phyloP scores from a whole-genome alignment of 2,797 vertebrate species.

The Amniataba percoides region DNA sequence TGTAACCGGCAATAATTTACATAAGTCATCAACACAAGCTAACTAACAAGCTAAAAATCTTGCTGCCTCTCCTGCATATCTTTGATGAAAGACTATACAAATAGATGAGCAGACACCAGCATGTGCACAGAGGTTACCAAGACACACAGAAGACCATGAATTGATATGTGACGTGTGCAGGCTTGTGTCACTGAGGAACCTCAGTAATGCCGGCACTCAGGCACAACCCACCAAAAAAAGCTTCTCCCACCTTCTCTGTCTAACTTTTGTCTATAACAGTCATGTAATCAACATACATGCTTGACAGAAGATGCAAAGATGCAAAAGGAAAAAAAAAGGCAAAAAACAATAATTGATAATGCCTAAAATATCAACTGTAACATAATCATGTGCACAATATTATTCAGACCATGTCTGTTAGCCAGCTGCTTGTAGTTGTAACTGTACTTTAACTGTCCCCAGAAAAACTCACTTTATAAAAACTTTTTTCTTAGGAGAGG shows the following conservation, averaged over 20 bases:
- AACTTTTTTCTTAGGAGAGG: not conserved
- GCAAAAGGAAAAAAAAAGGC: not conserved
- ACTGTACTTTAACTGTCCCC: not conserved
- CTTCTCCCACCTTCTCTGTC: constrained; percentile 4
- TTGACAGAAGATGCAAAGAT: not conserved
- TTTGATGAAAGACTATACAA: constrained; percentile 21
- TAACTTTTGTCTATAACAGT: constrained; percentile 8
- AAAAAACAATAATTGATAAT: not conserved
- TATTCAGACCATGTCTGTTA: too few relatives aligned
- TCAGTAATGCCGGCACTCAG: constrained; percentile 14
- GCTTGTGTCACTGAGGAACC: constrained; percentile 7
- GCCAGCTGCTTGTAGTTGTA: not conserved
- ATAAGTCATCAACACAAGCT: constrained; percentile 39
- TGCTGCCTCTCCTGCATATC: constrained; percentile 3
- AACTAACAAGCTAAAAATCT: constrained; percentile 30
- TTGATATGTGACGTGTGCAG: constrained; percentile 12
- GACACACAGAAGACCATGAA: constrained; percentile 25
- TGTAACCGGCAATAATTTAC: constrained; percentile 44
- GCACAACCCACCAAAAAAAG: constrained; percentile 9
- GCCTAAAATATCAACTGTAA: too few relatives aligned
- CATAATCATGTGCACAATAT: too few relatives aligned
- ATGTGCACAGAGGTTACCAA: constrained; percentile 20
- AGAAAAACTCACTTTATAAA: constrained; percentile 3
- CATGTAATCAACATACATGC: not conserved
- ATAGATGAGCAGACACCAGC: constrained; percentile 17